A percentile compares a stretch with the other conserved stretches of the same genome.
phyloP scores from a whole-genome alignment of 1,140 invertebrate genomes.

The Hylaeus anthracinus region DNA sequence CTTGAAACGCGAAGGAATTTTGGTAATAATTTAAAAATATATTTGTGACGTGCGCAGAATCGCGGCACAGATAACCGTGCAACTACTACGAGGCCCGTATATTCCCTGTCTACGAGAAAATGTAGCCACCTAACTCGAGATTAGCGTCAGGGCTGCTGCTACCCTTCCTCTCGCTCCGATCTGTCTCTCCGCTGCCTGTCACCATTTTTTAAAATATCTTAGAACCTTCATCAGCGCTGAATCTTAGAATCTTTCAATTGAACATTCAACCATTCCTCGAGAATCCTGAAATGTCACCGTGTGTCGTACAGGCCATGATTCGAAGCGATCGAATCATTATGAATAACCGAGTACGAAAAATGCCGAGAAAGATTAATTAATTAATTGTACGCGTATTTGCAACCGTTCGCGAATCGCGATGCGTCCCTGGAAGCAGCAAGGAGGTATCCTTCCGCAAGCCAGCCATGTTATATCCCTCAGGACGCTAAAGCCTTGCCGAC shows the following conservation, averaged over 20 bases:
- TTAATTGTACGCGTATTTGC: neutral
- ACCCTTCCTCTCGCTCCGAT: slow-evolving; percentile 19
- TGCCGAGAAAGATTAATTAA: neutral
- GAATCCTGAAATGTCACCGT: no score
- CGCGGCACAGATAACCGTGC: neutral
- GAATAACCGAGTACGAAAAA: no score
- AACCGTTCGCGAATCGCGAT: neutral
- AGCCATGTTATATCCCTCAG: slow-evolving; percentile 69
- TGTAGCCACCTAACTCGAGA: slow-evolving; percentile 73
- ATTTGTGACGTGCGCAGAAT: no score
- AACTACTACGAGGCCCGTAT: slow-evolving; percentile 47
- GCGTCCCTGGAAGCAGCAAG: slow-evolving; percentile 65
- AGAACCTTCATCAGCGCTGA: slow-evolving; percentile 15
- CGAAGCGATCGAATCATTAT: no score
- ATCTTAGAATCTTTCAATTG: neutral
- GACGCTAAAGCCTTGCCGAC: slow-evolving; percentile 71
- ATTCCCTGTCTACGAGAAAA: slow-evolving; percentile 68
- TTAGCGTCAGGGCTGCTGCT: slow-evolving; percentile 70
- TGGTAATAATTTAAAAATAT: no score
- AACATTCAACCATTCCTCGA: no score
- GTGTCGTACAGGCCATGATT: no score
- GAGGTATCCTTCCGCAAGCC: slow-evolving; percentile 66
- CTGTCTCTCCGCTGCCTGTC: neutral
- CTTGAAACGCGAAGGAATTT: no score
- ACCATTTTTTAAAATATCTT: slow-evolving; percentile 36